A percentile compares a stretch with the other conserved stretches of the same genome.
Conservation (phyloP, 2,797 vertebrate species). For the Acanthurus lineatus region DNA sequence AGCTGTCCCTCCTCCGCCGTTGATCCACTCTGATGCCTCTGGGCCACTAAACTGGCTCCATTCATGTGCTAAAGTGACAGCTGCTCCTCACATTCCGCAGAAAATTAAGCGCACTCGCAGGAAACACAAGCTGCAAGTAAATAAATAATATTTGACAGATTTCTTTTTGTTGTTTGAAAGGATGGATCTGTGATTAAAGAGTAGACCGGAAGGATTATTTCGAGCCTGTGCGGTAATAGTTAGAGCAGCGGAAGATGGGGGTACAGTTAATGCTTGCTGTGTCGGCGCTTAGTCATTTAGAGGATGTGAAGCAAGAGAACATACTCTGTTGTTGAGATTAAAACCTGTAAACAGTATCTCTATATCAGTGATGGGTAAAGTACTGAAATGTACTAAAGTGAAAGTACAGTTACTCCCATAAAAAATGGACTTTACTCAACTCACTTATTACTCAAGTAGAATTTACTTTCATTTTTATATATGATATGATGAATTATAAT, state of each 20-base stretch:
- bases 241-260: conserved; percentile 33
- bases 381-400: too few species aligned
- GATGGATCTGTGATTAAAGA: conserved; percentile 51
- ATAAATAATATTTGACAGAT: conserved; percentile 76
- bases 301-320: conserved; percentile 29
- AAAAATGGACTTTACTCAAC: too few species aligned
- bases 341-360: neutral
- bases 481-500: too few species aligned
- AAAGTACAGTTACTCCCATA: too few species aligned
- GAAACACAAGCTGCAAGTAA: conserved; percentile 65
- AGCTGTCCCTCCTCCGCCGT: conserved; percentile 83
- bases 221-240: conserved; percentile 42
- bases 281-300: conserved; percentile 34
- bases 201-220: conserved; percentile 67
- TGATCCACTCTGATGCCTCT: conserved; percentile 82
- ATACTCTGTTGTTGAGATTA: conserved; percentile 19
- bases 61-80: conserved; percentile 86
- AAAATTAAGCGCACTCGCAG: conserved; percentile 79
- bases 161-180: conserved; percentile 50
- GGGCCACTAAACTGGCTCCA: conserved; percentile 76
- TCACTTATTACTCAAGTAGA: too few species aligned
- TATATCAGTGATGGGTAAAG: too few species aligned
- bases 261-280: conserved; percentile 42
- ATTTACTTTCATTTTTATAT: too few species aligned
- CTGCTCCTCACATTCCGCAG: conserved; percentile 84